phyloP scores from a whole-genome alignment of 1,140 invertebrate genomes.

The Yoshiicerus persimilis region DNA sequence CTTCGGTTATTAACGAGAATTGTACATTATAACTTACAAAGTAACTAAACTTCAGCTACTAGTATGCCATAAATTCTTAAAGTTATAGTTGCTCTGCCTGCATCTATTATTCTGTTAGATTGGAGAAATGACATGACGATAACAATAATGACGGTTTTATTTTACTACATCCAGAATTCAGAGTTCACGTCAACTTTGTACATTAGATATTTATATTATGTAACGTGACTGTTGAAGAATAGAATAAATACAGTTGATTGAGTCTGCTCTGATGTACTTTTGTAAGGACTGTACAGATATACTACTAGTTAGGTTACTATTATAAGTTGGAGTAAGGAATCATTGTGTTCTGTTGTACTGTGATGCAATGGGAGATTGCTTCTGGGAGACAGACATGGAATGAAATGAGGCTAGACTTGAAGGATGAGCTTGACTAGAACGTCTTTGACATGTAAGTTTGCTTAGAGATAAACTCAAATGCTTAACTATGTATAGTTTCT shows the following conservation, averaged over 20 bases:
- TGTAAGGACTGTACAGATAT: neutral
- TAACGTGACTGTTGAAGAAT: neutral
- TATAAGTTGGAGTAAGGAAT: neutral
- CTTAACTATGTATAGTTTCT: too few relatives aligned
- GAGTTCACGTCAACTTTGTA: neutral
- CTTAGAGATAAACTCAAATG: neutral
- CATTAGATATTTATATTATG: neutral
- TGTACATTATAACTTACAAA: neutral
- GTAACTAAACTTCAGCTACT: neutral
- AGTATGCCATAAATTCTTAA: too few relatives aligned
- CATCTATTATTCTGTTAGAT: neutral
- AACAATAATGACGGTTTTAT: neutral
- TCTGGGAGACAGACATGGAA: neutral
- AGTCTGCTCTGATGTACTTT: neutral
- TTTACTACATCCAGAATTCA: neutral
- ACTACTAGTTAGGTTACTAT: neutral
- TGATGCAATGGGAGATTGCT: neutral
- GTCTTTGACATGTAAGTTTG: neutral
- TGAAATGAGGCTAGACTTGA: constrained; percentile 19
- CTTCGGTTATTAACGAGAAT: neutral
- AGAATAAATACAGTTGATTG: neutral
- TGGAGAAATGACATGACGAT: neutral
- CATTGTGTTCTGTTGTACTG: neutral
- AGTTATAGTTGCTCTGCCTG: neutral
- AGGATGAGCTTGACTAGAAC: constrained; percentile 8